Evolutionary conservation across 2,888 invertebrate species (phyloP).

Genomic region (Anodontia alba): DNA sequence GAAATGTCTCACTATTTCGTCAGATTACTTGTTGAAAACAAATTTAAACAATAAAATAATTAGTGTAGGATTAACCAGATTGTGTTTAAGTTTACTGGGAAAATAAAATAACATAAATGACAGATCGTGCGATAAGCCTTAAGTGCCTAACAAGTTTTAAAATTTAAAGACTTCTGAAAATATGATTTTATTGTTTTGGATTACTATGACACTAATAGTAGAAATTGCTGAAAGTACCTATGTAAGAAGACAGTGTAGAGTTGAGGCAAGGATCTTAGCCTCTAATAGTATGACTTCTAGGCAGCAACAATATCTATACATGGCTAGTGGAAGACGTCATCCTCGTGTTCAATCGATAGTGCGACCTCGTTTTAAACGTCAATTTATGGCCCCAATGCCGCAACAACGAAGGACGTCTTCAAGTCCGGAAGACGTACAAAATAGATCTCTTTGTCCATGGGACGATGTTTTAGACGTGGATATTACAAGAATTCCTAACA

Average conservation of each 20-base stretch:
- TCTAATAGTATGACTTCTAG: neutral
- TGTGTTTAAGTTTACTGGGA: too few relatives aligned
- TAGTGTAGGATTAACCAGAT: too few relatives aligned
- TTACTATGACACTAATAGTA: neutral
- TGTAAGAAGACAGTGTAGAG: neutral
- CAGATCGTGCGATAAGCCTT: too few relatives aligned
- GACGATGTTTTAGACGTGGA: conserved; percentile 27
- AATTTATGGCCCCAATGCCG: conserved; percentile 30
- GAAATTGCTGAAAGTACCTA: neutral
- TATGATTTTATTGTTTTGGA: neutral
- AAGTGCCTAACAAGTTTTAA: too few relatives aligned
- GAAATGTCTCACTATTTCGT: too few relatives aligned
- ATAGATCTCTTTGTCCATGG: conserved; percentile 53
- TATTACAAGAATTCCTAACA: conserved; percentile 34
- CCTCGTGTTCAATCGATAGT: neutral
- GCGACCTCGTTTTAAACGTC: conserved; percentile 15
- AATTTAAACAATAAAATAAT: too few relatives aligned
- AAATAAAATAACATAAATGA: too few relatives aligned
- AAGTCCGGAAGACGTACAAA: neutral
- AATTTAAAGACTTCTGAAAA: neutral
- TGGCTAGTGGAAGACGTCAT: neutral
- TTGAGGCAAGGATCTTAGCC: neutral
- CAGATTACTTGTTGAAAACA: too few relatives aligned
- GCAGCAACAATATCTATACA: neutral
- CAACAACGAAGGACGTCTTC: neutral